Base-by-base conservation (phyloP, 2,888 invertebrate genomes). In the Biston stratarius region DNA sequence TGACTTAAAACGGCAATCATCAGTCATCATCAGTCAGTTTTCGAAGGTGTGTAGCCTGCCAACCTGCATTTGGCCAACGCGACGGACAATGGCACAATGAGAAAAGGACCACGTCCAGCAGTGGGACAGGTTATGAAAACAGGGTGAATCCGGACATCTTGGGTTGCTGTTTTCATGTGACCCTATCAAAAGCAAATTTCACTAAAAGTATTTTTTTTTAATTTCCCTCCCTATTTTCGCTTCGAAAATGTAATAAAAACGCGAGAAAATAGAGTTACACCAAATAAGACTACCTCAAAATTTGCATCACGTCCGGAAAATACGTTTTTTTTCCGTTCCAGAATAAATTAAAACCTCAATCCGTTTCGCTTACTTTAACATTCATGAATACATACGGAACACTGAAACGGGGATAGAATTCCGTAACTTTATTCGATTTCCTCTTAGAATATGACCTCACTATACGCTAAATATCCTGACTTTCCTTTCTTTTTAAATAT, bases 301-400 rank as follows among this genome's bases (percentile, higher is more conserved):
- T 65, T 65, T 65, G 45, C 62, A 65, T 62, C 69, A 65, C 69
- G 65, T 59, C 52, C 58, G 48, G 58, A 65, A 61, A 69, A 62
- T 57, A 59, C 61, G 59, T 56, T 59, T 58, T 58, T 58, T 58
- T 65, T 64, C 40, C 59, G 47, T 51, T 67, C 47, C 59, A 9
- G 65, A 61, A 66, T 63, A 70, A 70, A 74, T 70, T 74, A 72
- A 74, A 70, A 72, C 59, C 63, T 49, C 69, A 69, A 69, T 70
- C 68, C 49, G 69, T 70, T 72, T 67, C 64, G 67, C 63, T 67
- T 67, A 66, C 61, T 74, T 74, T 67, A 72, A 72, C 69, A 74
- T 72, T 72, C 74, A 74, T 72, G 70, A 70, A 67, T 70, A 64
- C 61, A 47, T 59, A 48, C 51, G 44, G 44, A 58, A 49, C 15